phyloP scores from a whole-genome alignment of 2,797 vertebrate genomes.

The Gambelia wislizenii region DNA sequence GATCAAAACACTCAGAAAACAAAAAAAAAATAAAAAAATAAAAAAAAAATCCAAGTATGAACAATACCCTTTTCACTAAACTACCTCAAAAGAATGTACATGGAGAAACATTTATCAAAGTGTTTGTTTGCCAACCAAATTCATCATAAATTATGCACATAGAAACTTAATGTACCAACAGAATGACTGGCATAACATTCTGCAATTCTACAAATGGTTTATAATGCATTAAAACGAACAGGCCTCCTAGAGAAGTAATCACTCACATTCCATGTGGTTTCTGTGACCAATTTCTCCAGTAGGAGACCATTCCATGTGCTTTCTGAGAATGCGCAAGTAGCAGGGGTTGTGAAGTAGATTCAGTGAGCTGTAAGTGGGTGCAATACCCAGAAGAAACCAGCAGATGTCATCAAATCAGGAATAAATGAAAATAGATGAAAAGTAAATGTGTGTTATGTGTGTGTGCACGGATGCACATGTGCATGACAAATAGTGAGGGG shows the following conservation, averaged over 20 bases:
- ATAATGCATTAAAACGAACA: neutral
- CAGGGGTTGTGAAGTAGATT: neutral
- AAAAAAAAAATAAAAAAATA: neutral
- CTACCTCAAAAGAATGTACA: neutral
- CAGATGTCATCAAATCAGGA: conserved; percentile 59
- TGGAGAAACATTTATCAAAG: neutral
- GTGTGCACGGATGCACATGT: too few relatives aligned
- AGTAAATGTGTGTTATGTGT: neutral
- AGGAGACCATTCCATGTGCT: too few relatives aligned
- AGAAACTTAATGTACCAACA: neutral
- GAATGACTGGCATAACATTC: neutral
- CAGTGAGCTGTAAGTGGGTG: neutral
- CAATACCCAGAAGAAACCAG: conserved; percentile 35
- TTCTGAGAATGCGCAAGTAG: too few relatives aligned
- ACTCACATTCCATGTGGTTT: neutral
- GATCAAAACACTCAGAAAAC: neutral
- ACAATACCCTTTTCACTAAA: neutral
- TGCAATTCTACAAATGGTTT: neutral
- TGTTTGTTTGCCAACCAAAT: neutral
- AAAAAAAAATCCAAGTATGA: neutral
- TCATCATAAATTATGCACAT: neutral
- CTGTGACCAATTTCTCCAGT: too few relatives aligned
- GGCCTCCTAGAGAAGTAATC: neutral
- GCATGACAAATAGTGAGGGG: neutral
- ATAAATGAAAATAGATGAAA: neutral